These are phyloP conservation scores for Malurus leucopterus DNA, from an alignment of 2,797 vertebrate genomes.

Conservation along the genomic window DNA sequence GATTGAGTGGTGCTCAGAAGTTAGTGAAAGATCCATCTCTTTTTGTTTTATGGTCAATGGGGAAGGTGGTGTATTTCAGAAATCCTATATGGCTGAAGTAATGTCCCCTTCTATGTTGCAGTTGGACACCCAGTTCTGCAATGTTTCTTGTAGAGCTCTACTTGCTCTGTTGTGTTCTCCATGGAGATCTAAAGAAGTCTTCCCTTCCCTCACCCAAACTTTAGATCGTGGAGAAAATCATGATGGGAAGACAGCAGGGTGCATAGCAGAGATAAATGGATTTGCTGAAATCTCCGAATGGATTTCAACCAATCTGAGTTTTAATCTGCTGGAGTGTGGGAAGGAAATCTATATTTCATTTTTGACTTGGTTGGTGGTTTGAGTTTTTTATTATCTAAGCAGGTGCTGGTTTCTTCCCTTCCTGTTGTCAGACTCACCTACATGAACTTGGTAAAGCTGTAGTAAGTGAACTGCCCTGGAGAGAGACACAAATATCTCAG, in stretches of 20 bases:
- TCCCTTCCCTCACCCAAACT: neutral
- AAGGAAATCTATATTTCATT: slow-evolving; percentile 13
- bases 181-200: neutral
- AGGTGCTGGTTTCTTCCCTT: neutral
- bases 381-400: neutral
- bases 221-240: neutral
- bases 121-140: neutral
- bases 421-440: neutral
- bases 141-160: neutral
- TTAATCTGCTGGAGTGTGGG: neutral
- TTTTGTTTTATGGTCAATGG: neutral
- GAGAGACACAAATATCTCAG: neutral
- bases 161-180: accelerated
- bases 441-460: accelerated
- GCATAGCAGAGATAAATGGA: neutral
- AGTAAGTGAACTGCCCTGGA: neutral
- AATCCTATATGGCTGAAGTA: neutral
- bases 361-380: neutral
- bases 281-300: slow-evolving; percentile 10
- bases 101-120: neutral
- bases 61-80: neutral
- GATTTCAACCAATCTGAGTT: neutral
- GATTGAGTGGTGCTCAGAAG: neutral
- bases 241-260: neutral
- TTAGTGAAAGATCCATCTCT: neutral